phyloP scores from a whole-genome alignment of 2,113 vertebrate genomes.

The Xiphophorus couchianus region DNA sequence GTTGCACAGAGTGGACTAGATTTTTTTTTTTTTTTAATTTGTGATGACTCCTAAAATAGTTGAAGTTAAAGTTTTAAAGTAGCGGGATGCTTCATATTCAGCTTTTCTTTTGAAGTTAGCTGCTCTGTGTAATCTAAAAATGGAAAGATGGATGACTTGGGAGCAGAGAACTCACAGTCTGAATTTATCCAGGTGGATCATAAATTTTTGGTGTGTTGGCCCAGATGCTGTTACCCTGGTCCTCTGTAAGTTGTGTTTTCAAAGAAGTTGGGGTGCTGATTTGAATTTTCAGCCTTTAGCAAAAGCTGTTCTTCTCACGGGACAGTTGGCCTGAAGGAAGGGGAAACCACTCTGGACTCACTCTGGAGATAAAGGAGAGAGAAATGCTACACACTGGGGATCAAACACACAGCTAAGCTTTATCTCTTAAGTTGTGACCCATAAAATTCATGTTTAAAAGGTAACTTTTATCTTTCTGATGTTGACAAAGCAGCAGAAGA shows the following conservation, averaged over 20 bases:
- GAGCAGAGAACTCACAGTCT: not conserved
- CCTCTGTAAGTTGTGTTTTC: conserved; percentile 54
- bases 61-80: not conserved
- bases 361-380: conserved; percentile 54
- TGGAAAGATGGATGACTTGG: conserved; percentile 4
- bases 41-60: not conserved
- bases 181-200: conserved; percentile 26
- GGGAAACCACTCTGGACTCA: conserved; percentile 42
- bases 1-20: conserved; percentile 32
- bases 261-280: conserved; percentile 57
- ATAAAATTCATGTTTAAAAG: conserved; percentile 34
- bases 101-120: conserved; percentile 14
- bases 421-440: conserved; percentile 31
- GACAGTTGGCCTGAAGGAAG: conserved; percentile 54
- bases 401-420: conserved; percentile 29
- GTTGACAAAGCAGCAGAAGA: conserved; percentile 51
- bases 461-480: conserved; percentile 52
- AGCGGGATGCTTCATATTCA: conserved; percentile 27
- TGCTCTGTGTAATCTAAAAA: conserved; percentile 1
- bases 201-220: conserved; percentile 20
- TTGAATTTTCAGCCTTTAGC: conserved; percentile 62
- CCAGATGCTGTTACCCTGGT: conserved; percentile 39
- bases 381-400: conserved; percentile 30
- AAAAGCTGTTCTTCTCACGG: conserved; percentile 54
- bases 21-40: not conserved